These are phyloP conservation scores for Synergus laeviventris DNA, from an alignment of 2,888 invertebrate genomes.

Conservation along the genomic window DNA sequence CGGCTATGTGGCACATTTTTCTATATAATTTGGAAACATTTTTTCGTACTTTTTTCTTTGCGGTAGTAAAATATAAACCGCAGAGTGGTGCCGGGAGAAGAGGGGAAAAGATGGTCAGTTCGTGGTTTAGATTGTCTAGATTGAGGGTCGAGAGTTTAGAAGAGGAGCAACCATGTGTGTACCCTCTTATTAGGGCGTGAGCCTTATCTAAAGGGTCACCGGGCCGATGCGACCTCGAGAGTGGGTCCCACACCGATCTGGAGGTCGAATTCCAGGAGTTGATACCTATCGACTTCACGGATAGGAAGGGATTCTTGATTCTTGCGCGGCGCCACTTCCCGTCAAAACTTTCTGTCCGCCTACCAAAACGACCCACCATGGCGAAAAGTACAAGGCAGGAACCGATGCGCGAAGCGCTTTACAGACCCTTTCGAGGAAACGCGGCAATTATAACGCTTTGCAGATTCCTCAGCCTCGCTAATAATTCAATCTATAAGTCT, in stretches of 20 bases:
- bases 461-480: slow-evolving; percentile 51
- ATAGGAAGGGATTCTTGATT: slow-evolving; percentile 43
- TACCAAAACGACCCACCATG: slow-evolving; percentile 41
- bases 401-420: slow-evolving; percentile 16
- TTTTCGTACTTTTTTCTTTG: slow-evolving; percentile 1
- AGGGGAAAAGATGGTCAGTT: slow-evolving; percentile 43
- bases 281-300: slow-evolving; percentile 51
- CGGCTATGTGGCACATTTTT: not conserved
- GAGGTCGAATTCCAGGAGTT: slow-evolving; percentile 70
- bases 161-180: slow-evolving; percentile 59
- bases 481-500: slow-evolving; percentile 56
- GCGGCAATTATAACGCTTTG: slow-evolving; percentile 55
- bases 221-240: slow-evolving; percentile 71
- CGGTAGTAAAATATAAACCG: not conserved
- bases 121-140: slow-evolving; percentile 54
- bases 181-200: slow-evolving; percentile 76
- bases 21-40: not conserved
- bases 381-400: slow-evolving; percentile 34
- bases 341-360: slow-evolving; percentile 50
- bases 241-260: slow-evolving; percentile 53
- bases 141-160: slow-evolving; percentile 51
- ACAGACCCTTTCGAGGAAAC: slow-evolving; percentile 33
- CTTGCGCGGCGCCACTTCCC: slow-evolving; percentile 53
- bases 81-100: slow-evolving; percentile 29
- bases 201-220: slow-evolving; percentile 75